These are phyloP conservation scores for Rhogogaster chlorosoma DNA, from an alignment of 2,888 invertebrate species.

Conservation along the genomic window DNA sequence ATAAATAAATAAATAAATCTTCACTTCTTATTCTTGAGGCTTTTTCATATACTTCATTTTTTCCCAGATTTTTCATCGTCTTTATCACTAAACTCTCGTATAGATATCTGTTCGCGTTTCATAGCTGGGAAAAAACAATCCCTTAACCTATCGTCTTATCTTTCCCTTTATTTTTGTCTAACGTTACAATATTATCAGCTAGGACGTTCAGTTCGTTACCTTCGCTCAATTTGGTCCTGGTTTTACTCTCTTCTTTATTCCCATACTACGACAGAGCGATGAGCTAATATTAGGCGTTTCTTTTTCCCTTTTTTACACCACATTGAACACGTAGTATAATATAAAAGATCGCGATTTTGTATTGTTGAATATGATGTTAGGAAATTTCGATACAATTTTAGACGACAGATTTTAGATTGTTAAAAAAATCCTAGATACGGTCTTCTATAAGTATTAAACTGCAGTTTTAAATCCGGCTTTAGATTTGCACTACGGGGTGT, in stretches of 20 bases:
- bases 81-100: too few relatives aligned
- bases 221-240: neutral
- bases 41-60: neutral
- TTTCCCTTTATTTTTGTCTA: neutral
- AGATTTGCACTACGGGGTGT: neutral
- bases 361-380: neutral
- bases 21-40: too few relatives aligned
- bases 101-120: neutral
- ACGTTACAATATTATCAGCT: neutral
- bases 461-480: neutral
- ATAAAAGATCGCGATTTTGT: neutral
- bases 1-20: neutral
- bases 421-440: neutral
- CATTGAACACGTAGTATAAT: neutral
- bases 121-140: neutral
- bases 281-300: neutral
- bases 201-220: constrained; percentile 12
- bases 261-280: neutral
- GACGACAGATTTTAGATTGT: neutral
- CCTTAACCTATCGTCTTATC: constrained; percentile 25
- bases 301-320: constrained; percentile 6
- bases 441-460: neutral
- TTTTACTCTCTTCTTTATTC: neutral
- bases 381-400: neutral
- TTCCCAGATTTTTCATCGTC: neutral